A percentile compares a stretch with the other conserved stretches of the same genome.
Evolutionary conservation across 2,113 vertebrate species (phyloP).

Genomic region (Mormyrus lacerda): DNA sequence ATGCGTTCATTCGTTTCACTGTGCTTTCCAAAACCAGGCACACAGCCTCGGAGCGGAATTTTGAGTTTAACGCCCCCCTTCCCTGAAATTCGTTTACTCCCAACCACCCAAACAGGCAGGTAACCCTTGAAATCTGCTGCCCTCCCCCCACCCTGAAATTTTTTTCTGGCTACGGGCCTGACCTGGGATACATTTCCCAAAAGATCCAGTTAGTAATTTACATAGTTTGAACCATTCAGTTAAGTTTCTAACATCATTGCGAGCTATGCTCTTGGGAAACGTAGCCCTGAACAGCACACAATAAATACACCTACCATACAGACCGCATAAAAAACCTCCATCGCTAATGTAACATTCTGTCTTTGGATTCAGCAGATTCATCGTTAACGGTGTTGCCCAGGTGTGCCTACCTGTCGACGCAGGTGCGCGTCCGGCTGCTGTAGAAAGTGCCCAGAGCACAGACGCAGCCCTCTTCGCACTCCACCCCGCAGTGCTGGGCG

Average conservation of each 20-base stretch:
- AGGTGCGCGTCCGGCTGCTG: slow-evolving; percentile 66
- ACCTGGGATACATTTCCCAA: background rate
- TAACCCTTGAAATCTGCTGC: background rate
- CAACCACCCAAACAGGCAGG: background rate
- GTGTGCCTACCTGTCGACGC: slow-evolving; percentile 62
- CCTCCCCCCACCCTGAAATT: background rate
- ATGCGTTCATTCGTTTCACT: too few species aligned
- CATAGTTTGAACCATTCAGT: background rate
- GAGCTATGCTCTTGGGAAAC: background rate
- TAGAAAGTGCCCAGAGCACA: slow-evolving; percentile 79
- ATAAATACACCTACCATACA: background rate
- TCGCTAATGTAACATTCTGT: background rate
- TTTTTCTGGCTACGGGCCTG: background rate
- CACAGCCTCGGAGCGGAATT: background rate
- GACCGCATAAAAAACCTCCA: background rate
- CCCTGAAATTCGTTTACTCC: background rate
- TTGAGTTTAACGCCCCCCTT: background rate
- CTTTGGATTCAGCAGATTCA: background rate
- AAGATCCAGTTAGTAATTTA: background rate
- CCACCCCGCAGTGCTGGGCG: slow-evolving; percentile 66
- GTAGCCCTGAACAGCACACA: background rate
- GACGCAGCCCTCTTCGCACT: slow-evolving; percentile 86
- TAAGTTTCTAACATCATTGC: background rate
- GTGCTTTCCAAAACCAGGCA: too few species aligned
- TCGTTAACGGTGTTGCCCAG: background rate